Evolutionary conservation across 2,113 vertebrate species (phyloP).

Genomic region (Pterophyllum scalare): DNA sequence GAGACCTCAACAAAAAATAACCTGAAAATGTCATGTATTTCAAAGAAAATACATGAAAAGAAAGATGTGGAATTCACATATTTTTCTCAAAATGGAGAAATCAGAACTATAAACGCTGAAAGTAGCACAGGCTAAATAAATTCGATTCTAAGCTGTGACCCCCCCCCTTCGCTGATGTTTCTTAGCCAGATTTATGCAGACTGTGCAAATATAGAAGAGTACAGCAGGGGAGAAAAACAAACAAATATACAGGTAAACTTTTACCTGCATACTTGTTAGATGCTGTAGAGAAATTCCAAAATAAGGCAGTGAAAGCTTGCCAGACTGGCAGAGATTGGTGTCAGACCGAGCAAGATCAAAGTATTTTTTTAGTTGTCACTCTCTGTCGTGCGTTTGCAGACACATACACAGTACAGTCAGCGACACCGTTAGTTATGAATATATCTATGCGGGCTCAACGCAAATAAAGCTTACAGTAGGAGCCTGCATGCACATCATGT

Average conservation of each 20-base stretch:
- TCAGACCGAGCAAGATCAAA: constrained; percentile 54
- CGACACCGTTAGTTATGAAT: constrained; percentile 12
- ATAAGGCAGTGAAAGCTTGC: constrained; percentile 16
- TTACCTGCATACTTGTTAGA: neutral
- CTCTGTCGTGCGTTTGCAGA: constrained; percentile 14
- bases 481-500: neutral
- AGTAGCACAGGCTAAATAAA: constrained; percentile 7
- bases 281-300: constrained; percentile 14
- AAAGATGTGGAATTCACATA: neutral
- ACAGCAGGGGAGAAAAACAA: constrained; percentile 23
- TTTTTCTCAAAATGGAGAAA: neutral
- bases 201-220: constrained; percentile 49
- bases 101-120: neutral
- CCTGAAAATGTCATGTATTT: neutral
- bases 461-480: neutral
- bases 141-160: neutral
- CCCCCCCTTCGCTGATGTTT: neutral
- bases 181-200: constrained; percentile 9
- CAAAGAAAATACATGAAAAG: neutral
- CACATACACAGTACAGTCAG: constrained; percentile 5
- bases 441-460: neutral
- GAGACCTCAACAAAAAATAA: constrained; percentile 10
- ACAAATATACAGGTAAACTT: constrained; percentile 31
- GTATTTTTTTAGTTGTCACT: constrained; percentile 31
- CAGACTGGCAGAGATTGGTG: constrained; percentile 36